phyloP scores from a whole-genome alignment of 2,113 vertebrate species.

The Lucifuga dentata region DNA sequence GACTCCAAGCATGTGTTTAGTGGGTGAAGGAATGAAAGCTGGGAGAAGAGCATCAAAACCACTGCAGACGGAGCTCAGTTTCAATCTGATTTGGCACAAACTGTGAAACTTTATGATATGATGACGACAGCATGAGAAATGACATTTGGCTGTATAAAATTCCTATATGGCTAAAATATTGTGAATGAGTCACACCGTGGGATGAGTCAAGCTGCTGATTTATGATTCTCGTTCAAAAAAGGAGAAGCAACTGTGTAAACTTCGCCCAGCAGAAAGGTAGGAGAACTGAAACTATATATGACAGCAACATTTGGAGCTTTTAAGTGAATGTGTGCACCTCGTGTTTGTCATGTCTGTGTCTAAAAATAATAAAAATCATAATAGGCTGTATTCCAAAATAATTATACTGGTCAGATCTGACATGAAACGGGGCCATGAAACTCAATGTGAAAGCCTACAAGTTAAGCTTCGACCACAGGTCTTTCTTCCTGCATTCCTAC shows the following conservation, averaged over 20 bases:
- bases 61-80: neutral
- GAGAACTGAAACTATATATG: neutral
- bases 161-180: neutral
- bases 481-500: slow-evolving; percentile 53
- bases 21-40: slow-evolving; percentile 35
- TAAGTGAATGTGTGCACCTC: neutral
- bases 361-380: too few species aligned
- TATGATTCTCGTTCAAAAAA: slow-evolving; percentile 10
- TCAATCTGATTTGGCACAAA: neutral
- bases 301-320: too few species aligned
- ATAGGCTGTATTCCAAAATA: too few species aligned
- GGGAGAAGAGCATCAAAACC: neutral
- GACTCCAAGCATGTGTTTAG: slow-evolving; percentile 49
- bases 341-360: too few species aligned
- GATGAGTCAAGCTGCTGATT: slow-evolving; percentile 1
- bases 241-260: neutral
- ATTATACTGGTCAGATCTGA: too few species aligned
- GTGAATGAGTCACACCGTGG: neutral
- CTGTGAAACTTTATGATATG: neutral
- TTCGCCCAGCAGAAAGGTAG: neutral
- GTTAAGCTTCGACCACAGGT: too few species aligned
- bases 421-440: neutral
- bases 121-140: neutral
- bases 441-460: neutral
- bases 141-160: neutral